Evolutionary conservation across 2,113 vertebrate species (phyloP).

Genomic region (Dicentrarchus labrax): DNA sequence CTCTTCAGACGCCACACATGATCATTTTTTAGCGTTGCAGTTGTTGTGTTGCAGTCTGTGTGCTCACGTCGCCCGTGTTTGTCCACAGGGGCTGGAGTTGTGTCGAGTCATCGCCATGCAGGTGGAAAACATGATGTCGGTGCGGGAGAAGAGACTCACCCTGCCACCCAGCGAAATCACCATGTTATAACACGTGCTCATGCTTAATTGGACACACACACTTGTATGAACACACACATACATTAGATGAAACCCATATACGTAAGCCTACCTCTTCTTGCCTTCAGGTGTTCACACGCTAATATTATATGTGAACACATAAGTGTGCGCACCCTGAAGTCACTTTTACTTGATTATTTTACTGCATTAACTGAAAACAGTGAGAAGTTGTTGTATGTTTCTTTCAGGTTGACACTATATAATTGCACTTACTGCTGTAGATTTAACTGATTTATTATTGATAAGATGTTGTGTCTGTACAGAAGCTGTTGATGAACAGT

Average conservation of each 20-base stretch:
- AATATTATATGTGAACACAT: background rate
- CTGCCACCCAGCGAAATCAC: conserved; percentile 97
- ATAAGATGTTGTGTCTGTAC: conserved; percentile 30
- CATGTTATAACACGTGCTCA: conserved; percentile 84
- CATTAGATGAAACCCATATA: background rate
- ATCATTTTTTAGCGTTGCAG: background rate
- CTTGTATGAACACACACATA: background rate
- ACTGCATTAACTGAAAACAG: background rate
- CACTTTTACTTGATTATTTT: background rate
- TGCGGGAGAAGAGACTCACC: conserved; percentile 91
- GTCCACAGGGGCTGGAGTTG: conserved; percentile 92
- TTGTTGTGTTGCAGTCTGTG: background rate
- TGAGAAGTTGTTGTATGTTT: conserved; percentile 3
- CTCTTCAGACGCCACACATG: background rate
- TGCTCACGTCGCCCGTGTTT: conserved; percentile 17
- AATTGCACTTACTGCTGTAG: conserved; percentile 30
- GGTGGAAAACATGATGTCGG: conserved; percentile 91
- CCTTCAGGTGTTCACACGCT: conserved; percentile 35
- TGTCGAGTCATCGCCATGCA: conserved; percentile 95
- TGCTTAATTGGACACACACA: background rate
- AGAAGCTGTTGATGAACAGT: conserved; percentile 11
- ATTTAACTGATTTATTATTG: conserved; percentile 25
- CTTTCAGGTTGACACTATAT: conserved; percentile 2
- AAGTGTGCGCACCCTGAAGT: background rate
- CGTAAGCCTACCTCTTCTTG: conserved; percentile 60